phyloP scores from a whole-genome alignment of 1,140 invertebrate species.

The Lepidotrigona ventralis region DNA sequence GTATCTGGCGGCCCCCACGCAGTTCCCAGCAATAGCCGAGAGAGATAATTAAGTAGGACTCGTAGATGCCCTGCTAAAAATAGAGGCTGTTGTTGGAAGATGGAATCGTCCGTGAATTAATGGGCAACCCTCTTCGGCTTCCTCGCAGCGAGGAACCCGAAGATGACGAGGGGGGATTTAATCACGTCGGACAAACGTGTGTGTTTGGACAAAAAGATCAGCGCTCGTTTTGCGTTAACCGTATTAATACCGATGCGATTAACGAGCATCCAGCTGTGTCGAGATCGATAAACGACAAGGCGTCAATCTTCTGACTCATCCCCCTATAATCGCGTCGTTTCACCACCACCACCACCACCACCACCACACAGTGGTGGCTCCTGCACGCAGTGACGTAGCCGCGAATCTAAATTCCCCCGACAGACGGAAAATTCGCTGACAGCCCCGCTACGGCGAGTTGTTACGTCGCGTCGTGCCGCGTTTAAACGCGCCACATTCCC shows the following conservation, averaged over 20 bases:
- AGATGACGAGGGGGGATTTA: not conserved
- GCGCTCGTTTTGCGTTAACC: not conserved
- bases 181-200: not conserved
- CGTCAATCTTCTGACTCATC: slow-evolving; percentile 67
- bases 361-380: not conserved
- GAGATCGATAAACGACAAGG: slow-evolving; percentile 67
- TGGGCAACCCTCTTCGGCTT: not conserved
- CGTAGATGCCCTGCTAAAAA: slow-evolving; percentile 40
- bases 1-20: slow-evolving; percentile 1
- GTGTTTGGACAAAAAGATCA: not conserved
- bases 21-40: slow-evolving; percentile 4
- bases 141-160: not conserved
- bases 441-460: not conserved
- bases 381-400: slow-evolving; percentile 50
- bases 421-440: slow-evolving; percentile 18
- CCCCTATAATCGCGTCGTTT: slow-evolving; percentile 57
- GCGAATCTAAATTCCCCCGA: slow-evolving; percentile 24
- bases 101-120: slow-evolving; percentile 27
- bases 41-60: slow-evolving; percentile 44
- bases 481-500: slow-evolving; percentile 9
- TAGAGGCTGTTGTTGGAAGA: slow-evolving; percentile 9
- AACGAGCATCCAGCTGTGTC: slow-evolving; percentile 44
- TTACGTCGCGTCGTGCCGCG: not conserved
- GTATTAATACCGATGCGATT: slow-evolving; percentile 19
- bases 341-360: slow-evolving; percentile 29